These are phyloP conservation scores for Martes martes DNA, from an alignment of 2,113 vertebrate genomes.

Conservation along the genomic window DNA sequence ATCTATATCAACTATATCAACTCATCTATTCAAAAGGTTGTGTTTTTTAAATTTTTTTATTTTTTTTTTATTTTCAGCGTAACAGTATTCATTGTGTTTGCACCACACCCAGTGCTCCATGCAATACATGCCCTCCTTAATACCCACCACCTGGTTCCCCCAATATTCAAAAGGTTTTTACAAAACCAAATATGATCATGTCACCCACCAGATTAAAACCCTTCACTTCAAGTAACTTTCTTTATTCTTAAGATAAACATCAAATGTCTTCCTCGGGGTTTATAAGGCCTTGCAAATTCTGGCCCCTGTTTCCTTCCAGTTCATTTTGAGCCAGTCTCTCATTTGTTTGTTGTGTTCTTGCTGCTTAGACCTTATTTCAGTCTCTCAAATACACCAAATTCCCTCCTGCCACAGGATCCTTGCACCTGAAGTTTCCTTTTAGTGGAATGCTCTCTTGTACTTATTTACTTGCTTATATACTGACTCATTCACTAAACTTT, in stretches of 20 bases:
- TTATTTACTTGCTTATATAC: no score
- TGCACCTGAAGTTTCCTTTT: neutral
- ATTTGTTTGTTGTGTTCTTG: neutral
- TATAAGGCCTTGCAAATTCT: neutral
- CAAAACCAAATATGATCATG: neutral
- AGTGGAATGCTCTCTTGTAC: no score
- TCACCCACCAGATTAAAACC: neutral
- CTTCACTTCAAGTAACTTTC: neutral
- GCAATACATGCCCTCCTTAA: no score
- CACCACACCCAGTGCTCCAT: no score
- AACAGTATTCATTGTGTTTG: no score
- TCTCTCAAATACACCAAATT: neutral
- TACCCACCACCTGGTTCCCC: no score
- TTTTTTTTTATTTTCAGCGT: no score
- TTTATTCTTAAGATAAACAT: neutral
- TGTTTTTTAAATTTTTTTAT: no score
- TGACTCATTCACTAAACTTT: no score
- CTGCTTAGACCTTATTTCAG: neutral
- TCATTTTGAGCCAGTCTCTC: neutral
- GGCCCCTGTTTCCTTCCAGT: neutral
- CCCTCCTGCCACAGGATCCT: neutral
- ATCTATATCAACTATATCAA: no score
- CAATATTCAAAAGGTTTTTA: neutral
- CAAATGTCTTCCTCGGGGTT: neutral
- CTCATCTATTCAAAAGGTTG: neutral